Base-by-base conservation (phyloP, 2,797 vertebrate genomes). In the Micropoecilia bifurca region DNA sequence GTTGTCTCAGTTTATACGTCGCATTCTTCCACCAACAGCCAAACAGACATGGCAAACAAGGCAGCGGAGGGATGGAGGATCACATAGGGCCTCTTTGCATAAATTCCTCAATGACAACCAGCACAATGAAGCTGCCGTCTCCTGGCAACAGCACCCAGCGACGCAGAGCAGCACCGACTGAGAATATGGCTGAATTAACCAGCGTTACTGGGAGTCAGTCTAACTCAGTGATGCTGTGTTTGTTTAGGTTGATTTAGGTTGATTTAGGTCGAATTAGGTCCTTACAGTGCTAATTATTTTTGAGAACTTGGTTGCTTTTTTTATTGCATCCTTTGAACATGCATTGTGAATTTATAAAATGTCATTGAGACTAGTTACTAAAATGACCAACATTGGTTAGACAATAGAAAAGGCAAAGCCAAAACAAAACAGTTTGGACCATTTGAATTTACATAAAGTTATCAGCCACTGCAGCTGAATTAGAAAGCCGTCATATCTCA, bases 101-200 rank as follows among this genome's bases (percentile, higher is more conserved):
- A 69, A 78, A 80, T 77, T 79, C 74, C 84, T 80, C 80, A 43
- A 82, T 81, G 59, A 80, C 45, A 76, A 78, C 69, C 14, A 16
- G 48, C 39, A 4, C 73, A 76, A 79, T 77, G 53, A 71, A 46
- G 45, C 13, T 71, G 72, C 83, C 22, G 69, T 28, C 45, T 45
- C 78, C 75, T 76, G 66, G 76, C 76, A 77, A 81, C 77, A 68
- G 48, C 73, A 75, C 41, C 66, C 7, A 48, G 66, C 43, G 12
- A 39, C 16, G 39, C 74, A 47, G 13, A 46, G 50, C 16, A 61
- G 36, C 53, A 80, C 59, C 41, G 53, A 50, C n/a, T 8, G 8
- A 53, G n/a, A 61, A 72, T 46, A 3, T 22, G 39, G 6, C 28
- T 57, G 10, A 80, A 79, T 80, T 59, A 61, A 61, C 18, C 39